A percentile compares a stretch with the other conserved stretches of the same genome.
These are phyloP conservation scores for Dimorphilus gyrociliatus DNA, from an alignment of 2,888 invertebrate genomes.

Conservation along the genomic window DNA sequence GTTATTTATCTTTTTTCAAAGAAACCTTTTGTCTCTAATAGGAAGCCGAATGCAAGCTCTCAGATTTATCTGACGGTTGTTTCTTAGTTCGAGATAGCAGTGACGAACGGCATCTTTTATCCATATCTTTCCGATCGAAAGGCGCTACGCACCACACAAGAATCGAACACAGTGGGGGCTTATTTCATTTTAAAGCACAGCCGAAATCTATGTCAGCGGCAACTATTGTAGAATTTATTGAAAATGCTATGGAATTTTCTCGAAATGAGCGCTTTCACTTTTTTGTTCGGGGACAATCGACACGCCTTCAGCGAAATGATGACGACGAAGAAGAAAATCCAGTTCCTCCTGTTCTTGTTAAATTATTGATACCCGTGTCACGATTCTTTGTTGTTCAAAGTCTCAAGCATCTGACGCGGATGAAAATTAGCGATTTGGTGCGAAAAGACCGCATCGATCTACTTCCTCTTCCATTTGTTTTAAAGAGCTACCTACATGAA, in stretches of 20 bases:
- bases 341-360: conserved; percentile 52
- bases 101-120: conserved; percentile 51
- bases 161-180: conserved; percentile 55
- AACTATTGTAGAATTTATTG: conserved; percentile 53
- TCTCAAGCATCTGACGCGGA: conserved; percentile 54
- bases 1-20: too few species aligned
- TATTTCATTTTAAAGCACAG: conserved; percentile 45
- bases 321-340: too few species aligned
- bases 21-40: too few species aligned
- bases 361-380: conserved; percentile 54
- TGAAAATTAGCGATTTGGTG: conserved; percentile 51
- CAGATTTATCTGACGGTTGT: conserved; percentile 54
- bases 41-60: conserved; percentile 53
- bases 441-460: conserved; percentile 51
- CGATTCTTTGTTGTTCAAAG: conserved; percentile 51
- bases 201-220: conserved; percentile 33
- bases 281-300: conserved; percentile 51
- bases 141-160: conserved; percentile 56
- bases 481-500: conserved; percentile 32
- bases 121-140: conserved; percentile 51
- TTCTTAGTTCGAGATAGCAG: conserved; percentile 63
- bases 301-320: conserved; percentile 42
- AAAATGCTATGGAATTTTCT: conserved; percentile 53
- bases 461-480: conserved; percentile 47
- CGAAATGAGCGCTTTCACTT: conserved; percentile 54